Conservation (phyloP, 2,113 vertebrate genomes). For the Ammospiza caudacuta region DNA sequence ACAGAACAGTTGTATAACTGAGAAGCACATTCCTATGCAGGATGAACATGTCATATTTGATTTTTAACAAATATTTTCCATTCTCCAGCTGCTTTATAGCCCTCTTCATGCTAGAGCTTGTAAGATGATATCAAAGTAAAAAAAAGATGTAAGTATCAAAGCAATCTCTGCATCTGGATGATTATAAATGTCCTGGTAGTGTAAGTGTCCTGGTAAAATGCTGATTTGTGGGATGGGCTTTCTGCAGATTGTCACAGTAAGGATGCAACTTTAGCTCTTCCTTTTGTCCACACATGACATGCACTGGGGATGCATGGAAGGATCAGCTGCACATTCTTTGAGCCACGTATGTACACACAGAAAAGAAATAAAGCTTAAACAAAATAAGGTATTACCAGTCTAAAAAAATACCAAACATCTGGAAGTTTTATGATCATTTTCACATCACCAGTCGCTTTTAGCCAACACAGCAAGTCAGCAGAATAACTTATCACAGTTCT, state of each 20-base stretch:
- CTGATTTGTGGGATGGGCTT: neutral
- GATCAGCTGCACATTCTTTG: neutral
- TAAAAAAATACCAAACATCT: neutral
- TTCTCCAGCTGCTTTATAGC: conserved; percentile 22
- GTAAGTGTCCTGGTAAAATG: neutral
- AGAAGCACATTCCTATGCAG: conserved; percentile 39
- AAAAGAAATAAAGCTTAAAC: neutral
- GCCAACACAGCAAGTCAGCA: neutral
- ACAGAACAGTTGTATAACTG: conserved; percentile 45
- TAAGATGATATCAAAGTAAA: neutral
- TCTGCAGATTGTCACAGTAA: neutral
- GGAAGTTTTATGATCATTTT: neutral
- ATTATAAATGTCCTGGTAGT: neutral
- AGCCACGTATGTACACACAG: neutral
- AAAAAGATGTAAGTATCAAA: neutral
- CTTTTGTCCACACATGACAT: neutral
- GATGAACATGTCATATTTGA: conserved; percentile 52
- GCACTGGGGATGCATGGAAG: neutral
- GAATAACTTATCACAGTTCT: neutral
- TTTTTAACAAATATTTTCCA: conserved; percentile 51
- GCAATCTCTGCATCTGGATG: neutral
- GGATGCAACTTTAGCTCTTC: neutral
- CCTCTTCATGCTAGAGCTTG: conserved; percentile 1
- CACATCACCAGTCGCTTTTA: neutral
- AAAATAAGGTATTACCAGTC: neutral